Evolutionary conservation across 2,113 vertebrate species (phyloP), one percentile per base, ranked within the genome.

Genomic region (Heterocephalus glaber): DNA sequence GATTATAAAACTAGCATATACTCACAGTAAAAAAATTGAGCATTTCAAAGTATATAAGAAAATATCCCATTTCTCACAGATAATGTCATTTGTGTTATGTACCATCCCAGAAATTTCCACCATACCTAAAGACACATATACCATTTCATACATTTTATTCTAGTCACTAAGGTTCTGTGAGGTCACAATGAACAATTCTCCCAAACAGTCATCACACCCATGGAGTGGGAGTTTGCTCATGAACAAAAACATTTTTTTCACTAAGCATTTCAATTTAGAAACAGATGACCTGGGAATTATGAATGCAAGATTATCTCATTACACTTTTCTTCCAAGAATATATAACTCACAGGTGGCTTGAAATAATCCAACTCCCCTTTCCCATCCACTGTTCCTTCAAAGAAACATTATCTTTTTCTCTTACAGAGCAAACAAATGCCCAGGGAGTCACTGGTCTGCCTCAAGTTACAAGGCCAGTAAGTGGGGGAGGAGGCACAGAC

Each of bases 21-120:
- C 47, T 83, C 58, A 84, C 38, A 35, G 17, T 47, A 16, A 85
- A 80, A 76, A 44, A 20, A 28, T 72, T 61, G 76, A 72, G 41
- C 19, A 33, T 96, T 92, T 84, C 28, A n/a, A 79, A 95, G 81
- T 58, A 56, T 54, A 20, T 96, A 63, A 82, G 26, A 61, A 79
- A 90, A 79, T 44, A 77, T 66, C 14, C 41, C 9, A 33, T 19
- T 89, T 87, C 44, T 76, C 10, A 60, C 60, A 85, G 52, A 68
- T 68, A 85, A 10, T 11, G 54, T 79, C 19, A 22, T 72, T 72
- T 26, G 30, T 77, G 7, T 80, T 76, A 22, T 28, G 35, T 92
- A 24, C 54, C n/a, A 80, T 77, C 76, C 56, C 9, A 85, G 54
- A 93, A 80, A 92, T 93, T 90, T 92, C 81, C 44, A 26, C 81